Base-by-base conservation (phyloP, 2,888 invertebrate genomes). In the Limenitis camilla region DNA sequence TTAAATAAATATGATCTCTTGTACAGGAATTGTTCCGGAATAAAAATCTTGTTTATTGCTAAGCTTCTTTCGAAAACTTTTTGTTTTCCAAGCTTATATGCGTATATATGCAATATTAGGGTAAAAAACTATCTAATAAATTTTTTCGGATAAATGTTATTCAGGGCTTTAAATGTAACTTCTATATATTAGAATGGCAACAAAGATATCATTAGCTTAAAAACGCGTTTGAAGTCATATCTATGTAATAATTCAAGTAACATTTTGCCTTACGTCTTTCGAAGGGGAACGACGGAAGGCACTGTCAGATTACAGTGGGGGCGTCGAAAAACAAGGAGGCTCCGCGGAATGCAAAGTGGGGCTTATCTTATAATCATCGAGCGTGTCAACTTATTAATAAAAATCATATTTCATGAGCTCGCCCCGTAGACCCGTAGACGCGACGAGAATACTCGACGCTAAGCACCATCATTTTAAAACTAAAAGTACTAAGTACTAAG, bases 321-420 rank as follows among this genome's bases (percentile, higher is more conserved):
- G 66, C 73, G 76, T 64, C 71, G 77, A 73, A 79, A 78, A 84
- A 86, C 82, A 79, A 75, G 77, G 67, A 72, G 73, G 76, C 79
- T 75, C 79, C 71, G 64, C 72, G 79, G 86, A 85, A 87, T 87
- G 86, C 82, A 85, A 87, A 87, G 81, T 82, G 83, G 80, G 78
- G 81, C 86, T 87, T 85, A 88, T 88, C 87, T 84, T 78, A 83
- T 88, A 87, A 88, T 87, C 88, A 86, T 87, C 84, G 81, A 77
- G 85, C 85, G 87, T 82, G 87, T 86, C 87, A 85, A 84, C 76
- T 88, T 87, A 88, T 88, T 88, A 88, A 87, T 88, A 88, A 88
- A 88, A 87, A 87, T 86, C 86, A 86, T 85, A 86, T 88, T 88
- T 86, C 83, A 81, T 70, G 77, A 79, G 77, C 76, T 72, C 69